A percentile compares a stretch with the other conserved stretches of the same genome.
These are phyloP conservation scores for Sycophila sp. DNA, from an alignment of 1,140 invertebrate species.

Conservation along the genomic window DNA sequence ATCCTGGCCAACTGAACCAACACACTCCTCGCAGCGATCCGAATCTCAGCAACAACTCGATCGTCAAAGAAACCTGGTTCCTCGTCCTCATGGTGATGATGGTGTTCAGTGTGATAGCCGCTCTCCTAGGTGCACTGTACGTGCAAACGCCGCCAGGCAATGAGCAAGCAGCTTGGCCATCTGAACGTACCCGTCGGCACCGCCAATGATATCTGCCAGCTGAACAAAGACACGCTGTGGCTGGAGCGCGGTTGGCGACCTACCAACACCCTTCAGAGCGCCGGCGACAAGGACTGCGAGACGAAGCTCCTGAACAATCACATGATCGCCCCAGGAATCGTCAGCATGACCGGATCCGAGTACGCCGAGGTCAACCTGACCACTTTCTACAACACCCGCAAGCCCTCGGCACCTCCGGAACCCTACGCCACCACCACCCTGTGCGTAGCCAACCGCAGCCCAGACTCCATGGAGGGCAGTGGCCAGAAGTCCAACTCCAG, in stretches of 20 bases:
- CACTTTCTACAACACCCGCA: conserved; percentile 81
- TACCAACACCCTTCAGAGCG: conserved; percentile 64
- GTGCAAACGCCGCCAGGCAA: conserved; percentile 71
- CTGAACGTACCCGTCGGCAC: conserved; percentile 74
- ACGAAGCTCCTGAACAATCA: conserved; percentile 73
- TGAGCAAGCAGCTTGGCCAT: conserved; percentile 73
- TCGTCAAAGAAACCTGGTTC: conserved; percentile 80
- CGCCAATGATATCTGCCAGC: conserved; percentile 69
- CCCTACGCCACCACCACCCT: conserved; percentile 87
- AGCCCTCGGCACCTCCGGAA: conserved; percentile 76
- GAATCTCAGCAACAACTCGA: conserved; percentile 61
- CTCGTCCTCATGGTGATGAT: conserved; percentile 76
- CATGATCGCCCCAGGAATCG: conserved; percentile 64
- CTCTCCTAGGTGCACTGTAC: conserved; percentile 73
- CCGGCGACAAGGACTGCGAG: conserved; percentile 73
- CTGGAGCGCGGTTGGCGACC: conserved; percentile 79
- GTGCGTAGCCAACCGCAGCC: conserved; percentile 64
- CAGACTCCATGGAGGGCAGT: conserved; percentile 65
- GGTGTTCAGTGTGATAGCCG: conserved; percentile 73
- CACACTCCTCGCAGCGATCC: conserved; percentile 68
- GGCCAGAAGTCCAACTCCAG: conserved; percentile 65
- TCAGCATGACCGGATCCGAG: conserved; percentile 71
- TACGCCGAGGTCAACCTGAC: conserved; percentile 84
- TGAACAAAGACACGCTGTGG: conserved; percentile 80
- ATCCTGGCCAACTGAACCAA: conserved; percentile 68